Percentiles rank a stretch among this genome's conserved stretches.
Evolutionary conservation across 1,140 invertebrate species (phyloP).

Genomic region (Drosophila punjabiensis): DNA sequence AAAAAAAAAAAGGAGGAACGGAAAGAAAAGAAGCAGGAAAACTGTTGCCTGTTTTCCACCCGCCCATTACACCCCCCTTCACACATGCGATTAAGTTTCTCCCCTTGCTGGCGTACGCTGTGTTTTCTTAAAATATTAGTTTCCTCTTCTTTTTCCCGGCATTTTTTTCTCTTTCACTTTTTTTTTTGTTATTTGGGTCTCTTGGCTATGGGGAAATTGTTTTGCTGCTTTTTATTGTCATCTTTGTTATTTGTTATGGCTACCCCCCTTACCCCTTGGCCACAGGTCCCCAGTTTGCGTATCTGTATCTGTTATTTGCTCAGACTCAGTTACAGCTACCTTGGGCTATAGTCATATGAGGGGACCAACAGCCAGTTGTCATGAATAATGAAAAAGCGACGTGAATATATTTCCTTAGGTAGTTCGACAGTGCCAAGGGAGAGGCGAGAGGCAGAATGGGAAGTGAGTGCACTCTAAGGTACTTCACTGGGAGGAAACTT

Average conservation of each 20-base stretch:
- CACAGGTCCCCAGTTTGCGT: constrained; percentile 9
- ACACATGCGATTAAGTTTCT: constrained; percentile 57
- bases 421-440: constrained; percentile 13
- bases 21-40: constrained; percentile 33
- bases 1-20: neutral
- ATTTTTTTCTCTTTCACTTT: neutral
- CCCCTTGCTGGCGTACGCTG: constrained; percentile 20
- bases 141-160: constrained; percentile 56
- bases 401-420: constrained; percentile 76
- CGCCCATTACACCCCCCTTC: constrained; percentile 22
- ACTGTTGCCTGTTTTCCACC: constrained; percentile 65
- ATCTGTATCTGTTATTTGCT: constrained; percentile 67
- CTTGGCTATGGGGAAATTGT: constrained; percentile 68
- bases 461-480: constrained; percentile 10
- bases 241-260: constrained; percentile 78
- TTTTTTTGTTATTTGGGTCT: constrained; percentile 33
- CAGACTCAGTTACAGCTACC: constrained; percentile 73
- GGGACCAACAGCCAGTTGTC: constrained; percentile 72
- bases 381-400: constrained; percentile 83
- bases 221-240: constrained; percentile 83
- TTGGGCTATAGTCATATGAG: constrained; percentile 33
- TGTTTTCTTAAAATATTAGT: constrained; percentile 84
- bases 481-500: constrained; percentile 3
- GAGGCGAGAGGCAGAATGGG: neutral
- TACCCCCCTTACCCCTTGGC: constrained; percentile 2